Percentiles rank a stretch among this genome's conserved stretches.
These are phyloP conservation scores for Monoplex corrugatus DNA, from an alignment of 2,888 invertebrate genomes.

Conservation along the genomic window DNA sequence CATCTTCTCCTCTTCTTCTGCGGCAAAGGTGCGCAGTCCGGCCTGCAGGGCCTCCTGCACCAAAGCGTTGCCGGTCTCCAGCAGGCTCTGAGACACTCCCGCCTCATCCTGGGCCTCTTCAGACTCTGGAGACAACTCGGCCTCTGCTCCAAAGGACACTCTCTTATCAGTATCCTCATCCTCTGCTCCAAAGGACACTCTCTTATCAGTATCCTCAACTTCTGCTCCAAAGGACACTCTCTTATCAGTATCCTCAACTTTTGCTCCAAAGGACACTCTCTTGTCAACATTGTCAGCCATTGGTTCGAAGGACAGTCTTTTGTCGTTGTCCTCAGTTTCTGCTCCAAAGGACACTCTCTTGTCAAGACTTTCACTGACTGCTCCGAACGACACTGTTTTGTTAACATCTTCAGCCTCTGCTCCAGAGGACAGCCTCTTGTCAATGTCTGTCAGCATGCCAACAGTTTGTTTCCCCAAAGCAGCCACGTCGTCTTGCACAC, in stretches of 20 bases:
- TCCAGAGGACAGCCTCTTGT: background rate
- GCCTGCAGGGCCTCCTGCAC: conserved; percentile 9
- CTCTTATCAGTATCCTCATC: too few species aligned
- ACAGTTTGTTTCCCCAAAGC: background rate
- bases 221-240: background rate
- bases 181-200: background rate
- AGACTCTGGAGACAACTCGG: too few species aligned
- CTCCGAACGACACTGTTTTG: background rate
- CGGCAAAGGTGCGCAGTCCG: background rate
- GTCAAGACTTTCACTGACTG: background rate
- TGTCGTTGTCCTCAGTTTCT: background rate
- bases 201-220: background rate
- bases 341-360: too few species aligned
- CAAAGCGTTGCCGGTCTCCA: conserved; percentile 1
- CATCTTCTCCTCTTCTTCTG: background rate
- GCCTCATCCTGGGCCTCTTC: too few species aligned
- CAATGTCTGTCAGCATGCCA: background rate
- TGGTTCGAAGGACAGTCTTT: too few species aligned
- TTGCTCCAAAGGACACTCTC: background rate
- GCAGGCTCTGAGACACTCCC: background rate
- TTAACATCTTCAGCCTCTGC: background rate
- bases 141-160: background rate
- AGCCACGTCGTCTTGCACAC: background rate
- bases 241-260: background rate
- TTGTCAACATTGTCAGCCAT: background rate